Percentiles rank a stretch among this genome's conserved stretches.
Evolutionary conservation across 2,888 invertebrate genomes (phyloP).

Genomic region (Leptinotarsa haldemani): DNA sequence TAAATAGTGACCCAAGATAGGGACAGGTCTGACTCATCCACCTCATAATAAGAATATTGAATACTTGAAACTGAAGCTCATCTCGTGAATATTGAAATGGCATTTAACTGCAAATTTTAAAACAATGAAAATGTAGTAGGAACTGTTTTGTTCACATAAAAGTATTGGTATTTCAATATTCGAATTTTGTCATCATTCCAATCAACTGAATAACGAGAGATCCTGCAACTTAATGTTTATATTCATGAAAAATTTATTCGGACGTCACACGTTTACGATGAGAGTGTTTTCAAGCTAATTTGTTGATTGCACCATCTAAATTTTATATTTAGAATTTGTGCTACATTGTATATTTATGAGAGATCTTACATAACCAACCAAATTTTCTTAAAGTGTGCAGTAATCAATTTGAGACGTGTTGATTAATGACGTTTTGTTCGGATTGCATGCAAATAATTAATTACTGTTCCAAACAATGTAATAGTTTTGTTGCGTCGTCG

Average conservation of each 20-base stretch:
- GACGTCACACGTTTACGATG: neutral
- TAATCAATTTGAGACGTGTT: conserved; percentile 4
- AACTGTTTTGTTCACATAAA: no score
- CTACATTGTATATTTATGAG: conserved; percentile 28
- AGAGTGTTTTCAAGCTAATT: neutral
- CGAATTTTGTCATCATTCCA: no score
- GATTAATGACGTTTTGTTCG: neutral
- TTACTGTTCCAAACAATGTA: neutral
- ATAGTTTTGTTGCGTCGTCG: neutral
- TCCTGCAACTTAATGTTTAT: neutral
- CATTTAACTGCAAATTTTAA: no score
- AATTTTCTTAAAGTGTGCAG: conserved; percentile 4
- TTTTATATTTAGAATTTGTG: conserved; percentile 31
- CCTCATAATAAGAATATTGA: no score
- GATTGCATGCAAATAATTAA: neutral
- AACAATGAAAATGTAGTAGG: no score
- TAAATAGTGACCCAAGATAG: no score
- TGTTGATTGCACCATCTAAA: conserved; percentile 19
- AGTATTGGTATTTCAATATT: no score
- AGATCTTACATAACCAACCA: conserved; percentile 26
- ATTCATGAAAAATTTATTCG: no score
- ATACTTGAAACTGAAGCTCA: no score
- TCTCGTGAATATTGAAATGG: no score
- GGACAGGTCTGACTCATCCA: no score
- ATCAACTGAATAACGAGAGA: no score